Evolutionary conservation across 1,140 invertebrate species (phyloP), one percentile per base, ranked within the genome.

Genomic region (Heliconius eleuchia): DNA sequence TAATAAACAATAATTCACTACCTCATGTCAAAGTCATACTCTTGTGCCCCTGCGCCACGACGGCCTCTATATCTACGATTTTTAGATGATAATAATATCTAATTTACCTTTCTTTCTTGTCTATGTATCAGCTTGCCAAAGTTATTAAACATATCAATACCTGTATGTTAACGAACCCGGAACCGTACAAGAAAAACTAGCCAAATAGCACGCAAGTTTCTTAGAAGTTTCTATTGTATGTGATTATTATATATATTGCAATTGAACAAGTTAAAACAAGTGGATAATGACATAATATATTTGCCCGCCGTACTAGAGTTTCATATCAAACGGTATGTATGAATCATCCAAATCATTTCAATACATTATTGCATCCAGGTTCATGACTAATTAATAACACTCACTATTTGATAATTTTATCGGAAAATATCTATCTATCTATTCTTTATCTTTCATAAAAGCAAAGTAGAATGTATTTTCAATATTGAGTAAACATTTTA

Each of bases 261-360:
- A 76, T 79, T 75, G 27, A 80, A 46, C 86, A 87, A 85, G 84
- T 89, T 80, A 60, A 70, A 85, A 86, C 86, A 89, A 89, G 84
- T 88, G 84, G 84, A 85, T 87, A 89, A 90, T 89, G 89, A 91
- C 86, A 90, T 91, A 91, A 91, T 90, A 83, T 84, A 81, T 82
- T 83, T 82, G 79, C 52, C 74, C 30, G 84, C 52, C 84, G 71
- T 79, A 82, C 80, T 84, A 86, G 83, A 84, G 83, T 86, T 79
- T 83, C 83, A 84, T 87, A 85, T 88, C 85, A 82, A 84, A 72
- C 74, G 72, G 42, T 81, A 57, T 91, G 88, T 81, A 52, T 91
- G 89, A 91, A 84, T 89, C 89, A 91, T 83, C 80, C 86, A 82
- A 87, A 83, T 86, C 75, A 85, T 86, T 90, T 85, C 42, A 42